Evolutionary conservation across 2,888 invertebrate genomes (phyloP).

Genomic region (Venusia cambrica): DNA sequence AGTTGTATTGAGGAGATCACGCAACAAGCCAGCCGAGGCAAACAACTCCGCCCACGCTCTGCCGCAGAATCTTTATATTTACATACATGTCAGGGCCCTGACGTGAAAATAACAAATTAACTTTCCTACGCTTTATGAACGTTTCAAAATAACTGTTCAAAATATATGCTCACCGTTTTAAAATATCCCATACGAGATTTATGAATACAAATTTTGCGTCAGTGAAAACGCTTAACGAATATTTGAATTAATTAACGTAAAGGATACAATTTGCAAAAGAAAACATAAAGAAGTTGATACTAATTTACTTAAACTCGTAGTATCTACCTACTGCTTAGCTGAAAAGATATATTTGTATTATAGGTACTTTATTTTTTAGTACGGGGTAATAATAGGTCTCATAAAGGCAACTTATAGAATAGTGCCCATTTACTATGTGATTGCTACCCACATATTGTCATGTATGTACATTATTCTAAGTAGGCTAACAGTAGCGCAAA

Average conservation of each 20-base stretch:
- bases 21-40: constrained; percentile 71
- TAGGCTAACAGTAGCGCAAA: constrained; percentile 14
- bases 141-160: constrained; percentile 14
- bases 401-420: too few relatives aligned
- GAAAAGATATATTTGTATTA: too few relatives aligned
- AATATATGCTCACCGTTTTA: constrained; percentile 3
- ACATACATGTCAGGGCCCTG: constrained; percentile 37
- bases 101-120: constrained; percentile 26
- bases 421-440: neutral
- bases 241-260: too few relatives aligned
- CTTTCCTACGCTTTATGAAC: constrained; percentile 19
- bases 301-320: too few relatives aligned
- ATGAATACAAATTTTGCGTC: constrained; percentile 6
- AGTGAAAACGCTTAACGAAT: constrained; percentile 1
- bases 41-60: constrained; percentile 69
- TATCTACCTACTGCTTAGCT: too few relatives aligned
- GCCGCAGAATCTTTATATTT: constrained; percentile 46
- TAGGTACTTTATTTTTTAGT: too few relatives aligned
- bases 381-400: too few relatives aligned
- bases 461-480: constrained; percentile 10
- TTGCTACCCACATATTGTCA: constrained; percentile 4
- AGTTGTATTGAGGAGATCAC: constrained; percentile 70
- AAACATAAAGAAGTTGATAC: too few relatives aligned
- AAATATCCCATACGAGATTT: too few relatives aligned
- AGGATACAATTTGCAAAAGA: too few relatives aligned